Conservation (phyloP, 2,888 invertebrate genomes). For the Idaea dimidiata region DNA sequence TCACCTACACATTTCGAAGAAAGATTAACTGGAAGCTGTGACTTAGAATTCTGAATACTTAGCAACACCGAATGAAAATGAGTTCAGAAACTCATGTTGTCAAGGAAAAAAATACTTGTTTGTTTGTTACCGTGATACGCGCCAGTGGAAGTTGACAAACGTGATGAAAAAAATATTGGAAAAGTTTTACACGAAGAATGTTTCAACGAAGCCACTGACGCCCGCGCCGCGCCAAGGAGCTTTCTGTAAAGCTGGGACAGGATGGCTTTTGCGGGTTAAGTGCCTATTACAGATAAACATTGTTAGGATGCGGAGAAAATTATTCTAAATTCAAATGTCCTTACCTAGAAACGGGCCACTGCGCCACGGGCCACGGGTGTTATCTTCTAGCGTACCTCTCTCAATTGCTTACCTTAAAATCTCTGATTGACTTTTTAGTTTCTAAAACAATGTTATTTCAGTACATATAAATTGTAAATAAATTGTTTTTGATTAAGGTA, state of each 20-base stretch:
- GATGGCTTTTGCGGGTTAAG: conserved; percentile 20
- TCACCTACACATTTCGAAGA: conserved; percentile 33
- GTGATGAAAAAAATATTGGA: conserved; percentile 74
- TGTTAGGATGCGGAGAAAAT: conserved; percentile 1
- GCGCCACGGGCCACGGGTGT: not conserved
- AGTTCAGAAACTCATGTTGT: conserved; percentile 60
- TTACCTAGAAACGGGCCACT: too few relatives aligned
- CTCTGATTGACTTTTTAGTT: not conserved
- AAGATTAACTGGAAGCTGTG: conserved; percentile 44
- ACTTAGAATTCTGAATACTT: conserved; percentile 50
- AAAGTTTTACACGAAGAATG: conserved; percentile 56
- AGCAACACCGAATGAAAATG: conserved; percentile 59
- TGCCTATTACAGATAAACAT: conserved; percentile 9
- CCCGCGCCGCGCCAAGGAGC: conserved; percentile 35
- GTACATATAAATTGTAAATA: not conserved
- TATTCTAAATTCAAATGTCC: not conserved
- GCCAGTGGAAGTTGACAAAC: conserved; percentile 58
- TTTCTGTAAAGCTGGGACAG: conserved; percentile 30
- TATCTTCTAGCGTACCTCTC: not conserved
- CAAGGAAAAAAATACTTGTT: conserved; percentile 57
- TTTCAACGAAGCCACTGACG: conserved; percentile 45
- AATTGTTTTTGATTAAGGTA: not conserved
- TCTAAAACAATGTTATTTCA: too few relatives aligned
- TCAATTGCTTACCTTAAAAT: not conserved
- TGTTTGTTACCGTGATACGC: conserved; percentile 64